Percentiles rank a stretch among this genome's conserved stretches.
These are phyloP conservation scores for Chloropsis cyanopogon DNA, from an alignment of 2,113 vertebrate species.

Conservation along the genomic window DNA sequence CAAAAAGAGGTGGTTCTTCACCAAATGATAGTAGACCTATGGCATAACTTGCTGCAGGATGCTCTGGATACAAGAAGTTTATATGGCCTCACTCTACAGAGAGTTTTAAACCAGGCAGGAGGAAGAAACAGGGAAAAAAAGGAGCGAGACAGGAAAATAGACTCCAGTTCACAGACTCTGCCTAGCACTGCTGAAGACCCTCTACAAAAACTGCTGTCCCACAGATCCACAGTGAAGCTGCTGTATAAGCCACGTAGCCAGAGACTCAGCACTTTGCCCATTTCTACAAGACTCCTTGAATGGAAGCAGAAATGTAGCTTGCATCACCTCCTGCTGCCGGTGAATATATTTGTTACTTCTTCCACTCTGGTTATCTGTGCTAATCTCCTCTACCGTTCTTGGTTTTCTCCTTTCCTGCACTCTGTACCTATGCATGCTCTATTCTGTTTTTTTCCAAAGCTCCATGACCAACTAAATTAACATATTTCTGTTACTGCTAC, in stretches of 20 bases:
- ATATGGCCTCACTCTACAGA: neutral
- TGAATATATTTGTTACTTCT: neutral
- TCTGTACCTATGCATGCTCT: neutral
- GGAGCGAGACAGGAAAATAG: fast-evolving
- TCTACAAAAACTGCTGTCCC: neutral
- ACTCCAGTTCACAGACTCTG: neutral
- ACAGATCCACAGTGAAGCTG: neutral
- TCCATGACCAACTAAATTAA: neutral
- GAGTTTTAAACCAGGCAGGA: neutral
- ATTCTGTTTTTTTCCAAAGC: neutral
- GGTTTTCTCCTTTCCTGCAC: neutral
- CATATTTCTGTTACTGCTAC: neutral
- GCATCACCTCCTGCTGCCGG: neutral
- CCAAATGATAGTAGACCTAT: neutral
- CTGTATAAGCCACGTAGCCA: neutral
- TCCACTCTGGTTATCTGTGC: neutral
- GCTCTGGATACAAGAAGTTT: neutral
- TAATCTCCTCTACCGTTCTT: neutral
- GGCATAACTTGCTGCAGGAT: neutral
- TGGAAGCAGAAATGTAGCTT: neutral
- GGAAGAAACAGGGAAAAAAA: neutral
- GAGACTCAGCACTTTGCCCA: neutral
- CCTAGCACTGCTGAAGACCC: neutral
- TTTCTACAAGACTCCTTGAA: neutral
- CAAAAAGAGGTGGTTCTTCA: neutral